phyloP scores from a whole-genome alignment of 2,888 invertebrate species.

The Lamellibrachia columna region DNA sequence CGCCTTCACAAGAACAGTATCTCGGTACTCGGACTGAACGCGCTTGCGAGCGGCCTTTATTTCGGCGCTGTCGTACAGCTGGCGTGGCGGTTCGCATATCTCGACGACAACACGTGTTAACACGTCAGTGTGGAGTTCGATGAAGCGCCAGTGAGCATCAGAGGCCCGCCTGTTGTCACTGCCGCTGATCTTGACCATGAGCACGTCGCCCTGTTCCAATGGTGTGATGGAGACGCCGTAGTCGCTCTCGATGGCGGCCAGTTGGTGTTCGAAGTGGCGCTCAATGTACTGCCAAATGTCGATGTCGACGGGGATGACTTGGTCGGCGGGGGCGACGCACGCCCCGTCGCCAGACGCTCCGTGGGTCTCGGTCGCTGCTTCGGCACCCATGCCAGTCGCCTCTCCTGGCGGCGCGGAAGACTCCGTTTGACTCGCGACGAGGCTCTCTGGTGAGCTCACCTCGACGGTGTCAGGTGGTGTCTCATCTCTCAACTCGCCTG shows the following conservation, averaged over 20 bases:
- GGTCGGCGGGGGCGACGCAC: neutral
- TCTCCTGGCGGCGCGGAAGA: neutral
- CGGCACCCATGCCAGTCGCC: neutral
- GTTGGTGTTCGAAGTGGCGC: neutral
- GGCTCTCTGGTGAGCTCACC: neutral
- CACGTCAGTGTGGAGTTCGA: neutral
- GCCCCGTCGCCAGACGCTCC: too few species aligned
- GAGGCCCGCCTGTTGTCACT: neutral
- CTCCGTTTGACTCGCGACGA: neutral
- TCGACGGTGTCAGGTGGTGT: neutral
- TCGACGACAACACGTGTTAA: neutral
- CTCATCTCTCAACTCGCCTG: neutral
- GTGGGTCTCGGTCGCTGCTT: neutral
- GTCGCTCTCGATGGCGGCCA: neutral
- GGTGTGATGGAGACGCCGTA: neutral
- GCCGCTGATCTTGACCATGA: neutral
- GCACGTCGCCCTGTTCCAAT: neutral
- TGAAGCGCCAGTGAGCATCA: neutral
- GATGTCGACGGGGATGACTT: neutral
- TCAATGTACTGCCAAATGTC: neutral
- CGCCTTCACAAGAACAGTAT: neutral
- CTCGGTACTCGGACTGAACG: neutral
- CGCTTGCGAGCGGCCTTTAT: neutral
- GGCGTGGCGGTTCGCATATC: neutral
- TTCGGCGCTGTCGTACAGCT: neutral